Percentiles rank a stretch among this genome's conserved stretches.
Evolutionary conservation across 2,888 invertebrate species (phyloP).

Genomic region (Ochropleura leucogaster): DNA sequence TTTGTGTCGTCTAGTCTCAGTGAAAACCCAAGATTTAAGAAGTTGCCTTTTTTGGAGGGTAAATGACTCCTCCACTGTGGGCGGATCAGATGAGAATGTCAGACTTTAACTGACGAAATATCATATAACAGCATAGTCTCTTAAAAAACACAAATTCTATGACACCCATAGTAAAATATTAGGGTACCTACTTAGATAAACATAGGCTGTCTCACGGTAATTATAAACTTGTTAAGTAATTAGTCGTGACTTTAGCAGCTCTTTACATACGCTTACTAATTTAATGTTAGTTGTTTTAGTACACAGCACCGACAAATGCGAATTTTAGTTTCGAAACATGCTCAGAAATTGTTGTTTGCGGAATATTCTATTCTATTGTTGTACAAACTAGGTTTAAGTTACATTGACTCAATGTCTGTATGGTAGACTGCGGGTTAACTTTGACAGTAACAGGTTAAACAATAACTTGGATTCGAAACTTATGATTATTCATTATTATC

Average conservation of each 20-base stretch:
- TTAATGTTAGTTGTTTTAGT: background rate
- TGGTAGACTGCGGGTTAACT: conserved; percentile 32
- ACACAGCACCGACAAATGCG: conserved; percentile 2
- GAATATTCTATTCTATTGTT: conserved; percentile 39
- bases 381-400: conserved; percentile 30
- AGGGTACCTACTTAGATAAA: background rate
- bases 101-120: too few species aligned
- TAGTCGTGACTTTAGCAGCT: conserved; percentile 6
- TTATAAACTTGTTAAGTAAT: conserved; percentile 2
- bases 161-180: background rate
- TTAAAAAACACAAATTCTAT: background rate
- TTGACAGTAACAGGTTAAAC: conserved; percentile 18
- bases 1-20: too few species aligned
- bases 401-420: conserved; percentile 30
- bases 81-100: too few species aligned
- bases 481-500: conserved; percentile 15
- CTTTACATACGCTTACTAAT: conserved; percentile 8
- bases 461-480: conserved; percentile 20
- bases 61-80: too few species aligned
- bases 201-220: background rate
- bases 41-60: too few species aligned
- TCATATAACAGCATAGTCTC: background rate
- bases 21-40: too few species aligned
- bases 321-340: conserved; percentile 22
- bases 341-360: conserved; percentile 18